Evolutionary conservation across 2,113 vertebrate genomes (phyloP).

Genomic region (Nettapus auritus): DNA sequence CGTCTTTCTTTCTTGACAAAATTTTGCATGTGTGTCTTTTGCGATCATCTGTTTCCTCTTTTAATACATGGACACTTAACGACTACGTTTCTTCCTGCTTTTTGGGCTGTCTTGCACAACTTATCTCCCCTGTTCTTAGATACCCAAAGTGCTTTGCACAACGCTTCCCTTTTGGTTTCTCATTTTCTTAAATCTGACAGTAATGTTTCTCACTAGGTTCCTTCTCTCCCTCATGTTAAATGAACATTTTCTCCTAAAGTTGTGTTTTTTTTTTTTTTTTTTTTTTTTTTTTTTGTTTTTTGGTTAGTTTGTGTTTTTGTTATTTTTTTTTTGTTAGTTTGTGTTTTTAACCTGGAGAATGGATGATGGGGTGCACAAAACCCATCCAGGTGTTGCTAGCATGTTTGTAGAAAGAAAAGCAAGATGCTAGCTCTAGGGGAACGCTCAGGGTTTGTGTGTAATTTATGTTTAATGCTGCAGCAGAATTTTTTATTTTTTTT

Average conservation of each 20-base stretch:
- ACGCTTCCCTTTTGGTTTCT: slow-evolving; percentile 19
- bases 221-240: not conserved
- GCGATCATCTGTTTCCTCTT: slow-evolving; percentile 23
- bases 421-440: slow-evolving; percentile 56
- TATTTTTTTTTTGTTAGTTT: not conserved
- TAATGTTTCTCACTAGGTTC: not conserved
- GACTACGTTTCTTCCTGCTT: slow-evolving; percentile 28
- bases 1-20: not conserved
- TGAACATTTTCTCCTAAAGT: not conserved
- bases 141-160: not conserved
- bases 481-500: slow-evolving; percentile 46
- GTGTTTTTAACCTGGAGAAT: not conserved
- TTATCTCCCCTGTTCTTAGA: not conserved
- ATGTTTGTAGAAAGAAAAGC: slow-evolving; percentile 63
- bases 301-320: not conserved
- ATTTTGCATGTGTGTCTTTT: not conserved
- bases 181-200: not conserved
- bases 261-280: not conserved
- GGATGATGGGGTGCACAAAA: not conserved
- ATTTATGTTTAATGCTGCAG: slow-evolving; percentile 48
- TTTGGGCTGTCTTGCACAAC: slow-evolving; percentile 33
- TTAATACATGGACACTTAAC: not conserved
- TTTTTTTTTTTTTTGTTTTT: not conserved
- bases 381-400: slow-evolving; percentile 31
- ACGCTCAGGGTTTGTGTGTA: slow-evolving; percentile 37